These are phyloP conservation scores for Cephus rjabovi DNA, from an alignment of 2,888 invertebrate genomes.

Conservation along the genomic window DNA sequence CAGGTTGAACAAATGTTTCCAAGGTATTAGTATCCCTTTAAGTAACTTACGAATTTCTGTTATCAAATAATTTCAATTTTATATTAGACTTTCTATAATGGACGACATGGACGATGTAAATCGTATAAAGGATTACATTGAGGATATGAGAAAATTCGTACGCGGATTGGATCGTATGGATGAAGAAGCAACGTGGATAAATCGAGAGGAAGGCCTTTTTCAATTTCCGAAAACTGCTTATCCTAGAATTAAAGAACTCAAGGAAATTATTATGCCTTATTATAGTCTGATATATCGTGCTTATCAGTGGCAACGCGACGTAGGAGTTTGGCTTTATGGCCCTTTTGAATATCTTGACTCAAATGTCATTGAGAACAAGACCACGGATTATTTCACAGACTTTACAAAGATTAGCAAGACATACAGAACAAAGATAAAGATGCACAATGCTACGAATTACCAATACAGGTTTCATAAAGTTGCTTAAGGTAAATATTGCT, in stretches of 20 bases:
- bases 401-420: conserved; percentile 83
- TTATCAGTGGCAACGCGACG: conserved; percentile 82
- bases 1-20: conserved; percentile 81
- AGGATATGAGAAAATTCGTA: conserved; percentile 80
- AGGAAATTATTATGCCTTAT: conserved; percentile 78
- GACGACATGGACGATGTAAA: conserved; percentile 87
- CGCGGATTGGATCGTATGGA: conserved; percentile 81
- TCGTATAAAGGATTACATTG: conserved; percentile 82
- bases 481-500: neutral
- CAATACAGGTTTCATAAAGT: conserved; percentile 39
- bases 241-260: conserved; percentile 83
- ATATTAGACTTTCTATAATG: conserved; percentile 74
- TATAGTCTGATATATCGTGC: conserved; percentile 76
- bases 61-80: neutral
- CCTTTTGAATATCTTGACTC: conserved; percentile 89
- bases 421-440: conserved; percentile 81
- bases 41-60: neutral
- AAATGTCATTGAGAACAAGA: conserved; percentile 80
- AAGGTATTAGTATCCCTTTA: conserved; percentile 57
- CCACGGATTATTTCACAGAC: conserved; percentile 84
- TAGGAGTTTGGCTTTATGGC: conserved; percentile 92
- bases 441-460: conserved; percentile 77
- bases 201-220: conserved; percentile 88
- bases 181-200: conserved; percentile 85
- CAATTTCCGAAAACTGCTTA: conserved; percentile 84